Base-by-base conservation (phyloP, 2,113 vertebrate genomes). In the Pleuronectes platessa region DNA sequence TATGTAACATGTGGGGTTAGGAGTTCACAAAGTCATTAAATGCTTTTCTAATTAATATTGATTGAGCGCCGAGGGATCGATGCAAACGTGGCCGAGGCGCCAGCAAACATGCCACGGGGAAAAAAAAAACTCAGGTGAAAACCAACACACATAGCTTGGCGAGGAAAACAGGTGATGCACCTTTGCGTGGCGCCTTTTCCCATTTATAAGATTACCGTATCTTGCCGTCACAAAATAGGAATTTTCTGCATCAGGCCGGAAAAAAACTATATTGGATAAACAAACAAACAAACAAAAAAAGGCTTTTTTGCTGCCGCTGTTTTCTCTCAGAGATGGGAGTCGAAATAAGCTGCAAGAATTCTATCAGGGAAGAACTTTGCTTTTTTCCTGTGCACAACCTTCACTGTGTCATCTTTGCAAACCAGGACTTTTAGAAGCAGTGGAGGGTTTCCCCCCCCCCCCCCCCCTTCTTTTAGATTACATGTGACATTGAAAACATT, bases 11-110 rank as follows among this genome's bases (percentile, higher is more conserved):
- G 66, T 37, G 68, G 74, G 88, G 90, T 90, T 76, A 88, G 63
- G 56, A 84, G 91, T 90, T 93, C 89, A 89, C 90, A 88, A 74
- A 89, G 83, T 90, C 86, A 83, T 91, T 92, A 91, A 92, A 90
- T 66, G 86, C 72, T 90, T 90, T 91, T 92, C 85, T 93, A 92
- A 94, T 93, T 92, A 91, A 88, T 92, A 94, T 92, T 87, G 92
- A 93, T 91, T 81, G 76, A 67, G 73, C 37, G 0, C 54, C 23
- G 17, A 66, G 59, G 60, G 69, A 89, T 94, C 86, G 21, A 92
- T 92, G 86, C 76, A 31, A 31, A 7, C 31, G 6, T 31, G 31
- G 31, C 31, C 6, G 31, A 31, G 31, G 27, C 27, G 27, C 4
- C 4, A 27, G 27, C 27, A 49, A 53, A 72, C 24, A 37, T 55